Base-by-base conservation (phyloP, 2,113 vertebrate species). In the Amblyopsis rosae region DNA sequence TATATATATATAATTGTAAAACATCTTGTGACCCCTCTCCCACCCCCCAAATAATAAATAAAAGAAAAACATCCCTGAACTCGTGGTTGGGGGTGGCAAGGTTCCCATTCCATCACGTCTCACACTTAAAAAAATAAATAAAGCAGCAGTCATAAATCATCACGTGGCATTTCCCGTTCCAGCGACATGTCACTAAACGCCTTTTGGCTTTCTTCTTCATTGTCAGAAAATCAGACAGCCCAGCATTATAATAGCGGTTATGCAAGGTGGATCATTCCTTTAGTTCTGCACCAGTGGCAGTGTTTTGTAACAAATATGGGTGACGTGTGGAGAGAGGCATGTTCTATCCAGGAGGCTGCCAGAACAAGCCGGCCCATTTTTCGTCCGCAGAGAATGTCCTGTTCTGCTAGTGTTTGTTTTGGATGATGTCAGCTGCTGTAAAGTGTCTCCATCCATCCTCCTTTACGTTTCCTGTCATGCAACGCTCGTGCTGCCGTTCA, bases 341-440 rank as follows among this genome's bases (percentile, higher is more conserved):
- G 57, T 64, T 76, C 61, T 67, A 65, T 59, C 62, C n/a, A n/a
- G 75, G 78, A 82, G 75, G 68, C 49, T 65, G 65, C 50, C 32
- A 61, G 84, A 87, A 85, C 75, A 82, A 65, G 71, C 69, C 71
- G 53, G 72, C 85, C 79, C 77, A 72, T 86, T 76, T 26, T 86
- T 77, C 82, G 76, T 77, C 79, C 2, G 16, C 70, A 19, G 80
- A 77, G 62, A 50, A 93, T 92, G 92, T 92, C 85, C 69, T 87
- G 90, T 93, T 91, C 77, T 79, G 59, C 79, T 65, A 78, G 73
- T 92, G 88, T 88, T 91, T 90, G 82, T 86, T 90, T 90, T 54
- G 87, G 87, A 80, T 79, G 67, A 81, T 77, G 84, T 79, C 78
- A 75, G 76, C 64, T 68, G 41, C 83, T 77, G 82, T 85, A 73